phyloP scores from a whole-genome alignment of 35 echinoderm and acorn worm genomes.

The Amphiura filiformis region DNA sequence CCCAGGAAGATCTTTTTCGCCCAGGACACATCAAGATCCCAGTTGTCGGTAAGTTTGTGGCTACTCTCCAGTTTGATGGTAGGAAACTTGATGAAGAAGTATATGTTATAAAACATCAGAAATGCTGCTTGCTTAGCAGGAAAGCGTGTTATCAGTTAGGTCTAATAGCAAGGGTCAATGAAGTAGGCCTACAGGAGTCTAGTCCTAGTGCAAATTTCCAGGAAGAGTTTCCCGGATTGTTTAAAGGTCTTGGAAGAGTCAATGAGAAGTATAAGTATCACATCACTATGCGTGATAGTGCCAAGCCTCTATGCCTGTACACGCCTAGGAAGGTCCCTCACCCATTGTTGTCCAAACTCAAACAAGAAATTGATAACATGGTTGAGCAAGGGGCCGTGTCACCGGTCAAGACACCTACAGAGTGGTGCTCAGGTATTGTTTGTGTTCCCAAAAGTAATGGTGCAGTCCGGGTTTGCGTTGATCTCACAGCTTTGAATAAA shows the following conservation, averaged over 20 bases:
- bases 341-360: constrained; percentile 33
- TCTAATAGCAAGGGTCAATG: constrained; percentile 22
- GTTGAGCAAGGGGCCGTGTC: constrained; percentile 43
- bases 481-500: constrained; percentile 54
- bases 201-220: not conserved
- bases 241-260: constrained; percentile 41
- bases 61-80: not conserved
- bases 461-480: constrained; percentile 27
- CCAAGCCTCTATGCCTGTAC: constrained; percentile 13
- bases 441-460: constrained; percentile 52
- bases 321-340: constrained; percentile 44
- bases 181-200: not conserved
- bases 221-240: constrained; percentile 29
- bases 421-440: constrained; percentile 58
- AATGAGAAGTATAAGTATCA: constrained; percentile 8
- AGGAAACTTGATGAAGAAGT: not conserved
- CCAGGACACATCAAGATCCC: not conserved
- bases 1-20: not conserved
- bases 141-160: constrained; percentile 22
- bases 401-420: constrained; percentile 47
- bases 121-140: constrained; percentile 25
- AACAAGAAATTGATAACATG: constrained; percentile 41
- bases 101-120: constrained; percentile 39
- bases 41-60: not conserved
- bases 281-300: constrained; percentile 30